Evolutionary conservation across 2,888 invertebrate species (phyloP), one percentile per base, ranked within the genome.

Genomic region (Candidula unifasciata): DNA sequence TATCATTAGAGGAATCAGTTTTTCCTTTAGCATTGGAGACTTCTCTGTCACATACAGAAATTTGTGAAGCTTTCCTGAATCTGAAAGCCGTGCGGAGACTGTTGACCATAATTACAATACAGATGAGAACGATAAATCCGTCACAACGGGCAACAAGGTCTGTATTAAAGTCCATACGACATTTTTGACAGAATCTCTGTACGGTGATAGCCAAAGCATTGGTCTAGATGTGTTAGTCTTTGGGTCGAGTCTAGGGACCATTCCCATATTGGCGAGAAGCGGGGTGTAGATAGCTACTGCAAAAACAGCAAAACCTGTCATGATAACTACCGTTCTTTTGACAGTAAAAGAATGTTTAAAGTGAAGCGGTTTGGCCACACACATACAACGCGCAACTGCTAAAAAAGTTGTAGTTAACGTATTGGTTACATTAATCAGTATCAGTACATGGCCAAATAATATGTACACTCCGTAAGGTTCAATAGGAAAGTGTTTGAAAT

Each of bases 381-480:
- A 60, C 60, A 60, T 60, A 60, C 60, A 60, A n/a, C 60, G 60
- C 5, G 60, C 60, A 60, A 60, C 60, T 60, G 60, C 60, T 60
- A 60, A 21, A 35, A 35, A 37, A 37, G 52, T 35, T 27, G 76
- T 44, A 37, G 76, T 76, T 37, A 76, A 27, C 21, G 44, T 37
- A 18, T 33, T 76, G 44, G 37, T 44, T 35, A 52, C 35, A 5
- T 76, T 35, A 18, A 76, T 2, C 16, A 44, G n/a, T 18, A 52
- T 76, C 27, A 33, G 10, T 13, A 57, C 27, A 27, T 52, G 54
- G 10, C 24, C 33, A 52, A 37, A 44, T 13, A 76, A 76, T 27
- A 76, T 27, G 16, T 35, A 35, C 6, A 76, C 24, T 27, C n/a
- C 52, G n/a, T 35, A 76, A 21, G 76, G 76, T 27, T 76, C 76